Conservation (phyloP, 2,797 vertebrate genomes). For the Spizella passerina region DNA sequence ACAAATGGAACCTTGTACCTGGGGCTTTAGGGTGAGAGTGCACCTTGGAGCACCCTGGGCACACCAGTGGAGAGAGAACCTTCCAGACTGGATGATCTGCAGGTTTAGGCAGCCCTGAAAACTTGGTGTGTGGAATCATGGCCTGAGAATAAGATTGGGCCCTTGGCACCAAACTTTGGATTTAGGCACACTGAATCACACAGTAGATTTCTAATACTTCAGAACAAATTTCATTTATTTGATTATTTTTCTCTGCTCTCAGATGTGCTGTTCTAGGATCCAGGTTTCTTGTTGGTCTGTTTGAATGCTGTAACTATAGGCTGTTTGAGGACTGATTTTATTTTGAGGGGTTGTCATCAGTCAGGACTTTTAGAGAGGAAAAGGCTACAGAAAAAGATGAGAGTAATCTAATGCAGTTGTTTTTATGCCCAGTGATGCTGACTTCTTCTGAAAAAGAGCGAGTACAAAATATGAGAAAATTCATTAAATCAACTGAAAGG, state of each 20-base stretch:
- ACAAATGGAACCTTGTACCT: not conserved
- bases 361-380: not conserved
- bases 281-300: not conserved
- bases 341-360: not conserved
- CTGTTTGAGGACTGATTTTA: not conserved
- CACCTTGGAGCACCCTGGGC: not conserved
- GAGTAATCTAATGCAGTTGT: not conserved
- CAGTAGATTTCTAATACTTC: not conserved
- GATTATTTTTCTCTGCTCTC: not conserved
- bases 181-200: not conserved
- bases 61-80: not conserved
- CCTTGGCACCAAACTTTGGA: not conserved
- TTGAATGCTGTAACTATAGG: not conserved
- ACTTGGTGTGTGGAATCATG: not conserved
- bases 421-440: not conserved
- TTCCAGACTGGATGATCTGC: not conserved
- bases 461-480: not conserved
- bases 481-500: not conserved
- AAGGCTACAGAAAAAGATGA: not conserved
- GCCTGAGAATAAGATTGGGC: not conserved
- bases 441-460: not conserved
- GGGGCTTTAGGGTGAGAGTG: rapidly evolving
- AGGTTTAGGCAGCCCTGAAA: not conserved
- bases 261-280: not conserved
- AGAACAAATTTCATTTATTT: not conserved